These are phyloP conservation scores for Solenopsis fugax DNA, from an alignment of 1,140 invertebrate species.

Conservation along the genomic window DNA sequence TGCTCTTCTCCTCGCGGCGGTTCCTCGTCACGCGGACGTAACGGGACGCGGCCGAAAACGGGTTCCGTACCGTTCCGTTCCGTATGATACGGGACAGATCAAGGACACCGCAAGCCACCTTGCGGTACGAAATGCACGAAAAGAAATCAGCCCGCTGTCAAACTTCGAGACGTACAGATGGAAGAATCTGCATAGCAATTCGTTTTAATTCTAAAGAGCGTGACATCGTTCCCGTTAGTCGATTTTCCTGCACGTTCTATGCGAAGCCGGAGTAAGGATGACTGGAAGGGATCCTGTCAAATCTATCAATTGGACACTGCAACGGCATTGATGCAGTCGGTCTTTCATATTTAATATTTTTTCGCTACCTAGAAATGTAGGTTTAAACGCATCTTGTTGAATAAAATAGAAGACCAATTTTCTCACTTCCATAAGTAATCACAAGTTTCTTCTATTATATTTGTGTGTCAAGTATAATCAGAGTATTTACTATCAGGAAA, in stretches of 20 bases:
- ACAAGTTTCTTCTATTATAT: background rate
- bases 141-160: constrained; percentile 4
- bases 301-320: background rate
- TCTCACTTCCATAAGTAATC: background rate
- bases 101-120: constrained; percentile 73
- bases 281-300: background rate
- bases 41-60: constrained; percentile 74
- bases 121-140: background rate
- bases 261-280: background rate
- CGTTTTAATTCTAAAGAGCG: background rate
- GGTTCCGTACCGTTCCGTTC: constrained; percentile 71
- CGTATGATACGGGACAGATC: constrained; percentile 73
- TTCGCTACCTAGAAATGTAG: background rate
- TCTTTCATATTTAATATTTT: background rate
- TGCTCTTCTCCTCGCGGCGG: constrained; percentile 30
- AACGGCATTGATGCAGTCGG: background rate
- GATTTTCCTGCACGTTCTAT: background rate
- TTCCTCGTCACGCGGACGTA: constrained; percentile 66
- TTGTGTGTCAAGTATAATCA: background rate
- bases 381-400: background rate
- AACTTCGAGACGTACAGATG: background rate
- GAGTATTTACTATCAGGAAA: no score
- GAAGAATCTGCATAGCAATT: background rate
- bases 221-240: background rate
- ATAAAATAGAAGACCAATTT: background rate